Evolutionary conservation across 1,140 invertebrate species (phyloP), one percentile per base, ranked within the genome.

Genomic region (Trichomalopsis sarcophagae): DNA sequence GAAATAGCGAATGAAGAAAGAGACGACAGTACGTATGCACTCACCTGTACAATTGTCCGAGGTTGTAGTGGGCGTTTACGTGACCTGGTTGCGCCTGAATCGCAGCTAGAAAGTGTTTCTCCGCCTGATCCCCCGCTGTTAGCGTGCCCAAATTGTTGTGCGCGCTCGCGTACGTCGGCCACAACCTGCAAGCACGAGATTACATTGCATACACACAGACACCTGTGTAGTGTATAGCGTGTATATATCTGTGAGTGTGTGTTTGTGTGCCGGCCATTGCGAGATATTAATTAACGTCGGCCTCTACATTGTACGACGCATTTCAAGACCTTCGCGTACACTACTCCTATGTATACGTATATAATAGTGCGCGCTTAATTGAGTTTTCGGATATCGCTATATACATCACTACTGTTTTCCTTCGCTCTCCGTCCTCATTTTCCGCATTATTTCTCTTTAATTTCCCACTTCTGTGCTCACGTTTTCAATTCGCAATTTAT

Each of bases 141-240:
- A 98, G 90, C 0, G 97, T 97, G 17, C 97, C 97, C 44, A 98
- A 94, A 93, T 98, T 98, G 91, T 98, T 98, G 91, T 97, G 96
- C 0, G 97, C 97, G 90, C 97, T 97, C 0, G 97, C 96, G 91
- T 98, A 97, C 27, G 95, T 95, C 33, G 97, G 97, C 96, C 97
- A 98, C 80, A 98, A 91, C 90, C 97, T 98, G 91, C 71, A 94
- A 94, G 11, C 40, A 81, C 36, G 2, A 44, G 71, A 81, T 81
- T 71, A 40, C 14, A 55, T 77, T 23, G 3, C 40, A 50, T 17
- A 5, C 23, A 7, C 21, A 71, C 55, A n/a, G 5, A n/a, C 17
- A n/a, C 27, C 27, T 1, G 27, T 27, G 27, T 27, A 27, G 27
- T 27, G 27, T 27, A 27, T 27, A 27, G 1, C 27, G 27, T 0